Evolutionary conservation across 2,113 vertebrate species (phyloP).

Genomic region (Strix aluco): DNA sequence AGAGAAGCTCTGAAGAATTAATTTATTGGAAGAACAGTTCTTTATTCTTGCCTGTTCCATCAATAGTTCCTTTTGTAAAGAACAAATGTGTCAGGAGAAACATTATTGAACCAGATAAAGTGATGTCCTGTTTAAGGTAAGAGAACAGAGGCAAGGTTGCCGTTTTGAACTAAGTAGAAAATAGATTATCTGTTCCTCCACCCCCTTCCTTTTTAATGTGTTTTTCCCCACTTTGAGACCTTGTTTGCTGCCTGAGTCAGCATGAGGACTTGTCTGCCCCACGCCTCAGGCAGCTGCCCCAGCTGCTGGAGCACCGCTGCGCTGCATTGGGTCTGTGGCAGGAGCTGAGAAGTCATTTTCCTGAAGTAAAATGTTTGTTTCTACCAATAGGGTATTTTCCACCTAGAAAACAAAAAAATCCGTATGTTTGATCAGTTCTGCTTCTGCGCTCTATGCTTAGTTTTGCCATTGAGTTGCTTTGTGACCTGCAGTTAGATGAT

Average conservation of each 20-base stretch:
- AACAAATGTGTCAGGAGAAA: slow-evolving; percentile 24
- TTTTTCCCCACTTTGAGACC: neutral
- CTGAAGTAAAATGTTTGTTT: neutral
- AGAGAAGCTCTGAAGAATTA: neutral
- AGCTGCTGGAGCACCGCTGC: neutral
- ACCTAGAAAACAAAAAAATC: neutral
- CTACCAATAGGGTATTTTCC: neutral
- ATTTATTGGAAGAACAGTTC: slow-evolving; percentile 9
- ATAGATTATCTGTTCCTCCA: neutral
- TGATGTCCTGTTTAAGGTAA: neutral
- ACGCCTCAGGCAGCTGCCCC: neutral
- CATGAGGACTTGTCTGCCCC: accelerated
- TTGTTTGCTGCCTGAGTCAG: neutral
- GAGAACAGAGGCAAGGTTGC: neutral
- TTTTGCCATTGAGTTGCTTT: neutral
- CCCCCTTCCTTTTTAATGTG: neutral
- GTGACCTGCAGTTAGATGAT: neutral
- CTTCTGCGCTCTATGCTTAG: neutral
- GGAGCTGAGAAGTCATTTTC: neutral
- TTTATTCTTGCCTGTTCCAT: neutral
- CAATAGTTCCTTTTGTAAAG: slow-evolving; percentile 9
- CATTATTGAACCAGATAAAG: slow-evolving; percentile 23
- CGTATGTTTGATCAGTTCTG: accelerated
- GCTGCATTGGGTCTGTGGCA: neutral
- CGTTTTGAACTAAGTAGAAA: neutral